Base-by-base conservation (phyloP, 2,113 vertebrate genomes). In the Sclerurus mexicanus region DNA sequence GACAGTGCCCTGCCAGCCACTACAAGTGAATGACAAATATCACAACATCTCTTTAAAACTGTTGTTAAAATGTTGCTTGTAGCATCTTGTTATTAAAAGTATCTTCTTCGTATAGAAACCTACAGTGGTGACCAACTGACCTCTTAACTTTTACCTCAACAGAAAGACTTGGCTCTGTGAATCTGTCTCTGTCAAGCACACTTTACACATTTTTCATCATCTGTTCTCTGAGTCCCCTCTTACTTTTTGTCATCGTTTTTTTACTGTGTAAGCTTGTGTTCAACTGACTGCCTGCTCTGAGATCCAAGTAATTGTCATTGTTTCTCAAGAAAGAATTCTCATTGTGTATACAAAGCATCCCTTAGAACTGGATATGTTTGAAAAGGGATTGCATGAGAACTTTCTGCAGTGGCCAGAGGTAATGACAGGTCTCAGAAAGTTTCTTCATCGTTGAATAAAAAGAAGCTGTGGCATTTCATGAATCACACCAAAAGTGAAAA, bases 281-380 rank as follows among this genome's bases (percentile, higher is more conserved):
- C 37, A 58, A 50, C 40, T 59, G 40, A 55, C 27, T 39, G 23
- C 16, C 53, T 47, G 2, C 46, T 17, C 50, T n/a, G 53, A 83
- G n/a, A 85, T 68, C 25, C 4, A 3, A 72, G 19, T 30, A 47
- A 14, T 9, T 66, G 10, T 23, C 39, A 31, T 5, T 58, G 15
- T 13, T 79, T 55, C 55, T 52, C 33, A 85, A 39, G 50, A 66
- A 62, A 35, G 31, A 77, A 55, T 60, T 74, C 16, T 16, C 15
- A 2, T 1, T 39, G 37, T 62, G 17, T 23, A 3, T 10, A 73
- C 3, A 30, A 53, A 79, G 3, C 19, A 47, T 1, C 4, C 3
- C 22, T 82, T 83, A 37, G 23, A 33, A 50, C 9, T 39, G 59
- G 30, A 14, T 40, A 4, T 33, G 3, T 21, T 75, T 63, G n/a